Evolutionary conservation across 2,888 invertebrate species (phyloP), one percentile per base, ranked within the genome.

Genomic region (Agonopterix alstromeriana): DNA sequence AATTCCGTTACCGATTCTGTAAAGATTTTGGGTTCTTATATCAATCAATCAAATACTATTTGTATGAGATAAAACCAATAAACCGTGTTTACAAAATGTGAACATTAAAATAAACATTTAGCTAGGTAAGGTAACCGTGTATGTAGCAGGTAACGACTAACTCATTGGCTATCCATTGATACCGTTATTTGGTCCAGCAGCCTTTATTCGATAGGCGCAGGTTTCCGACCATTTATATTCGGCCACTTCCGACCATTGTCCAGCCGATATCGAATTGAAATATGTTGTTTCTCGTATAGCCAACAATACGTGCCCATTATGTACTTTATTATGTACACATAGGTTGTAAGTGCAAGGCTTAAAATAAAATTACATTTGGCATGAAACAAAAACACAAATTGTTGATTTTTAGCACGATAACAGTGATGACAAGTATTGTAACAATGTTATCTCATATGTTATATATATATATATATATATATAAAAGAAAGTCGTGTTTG

Each of bases 221-320:
- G 76, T 81, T 82, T 78, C 82, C 82, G 81, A 77, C 80, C 82
- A 83, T 86, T 82, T 85, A 88, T 87, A 82, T 85, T 81, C 87
- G 70, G 71, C 68, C 64, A 78, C 78, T 83, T 86, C 86, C 87
- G 85, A 74, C 77, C 82, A 81, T 11, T 82, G 83, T 82, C 73
- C 78, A 70, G 60, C 68, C 73, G 86, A 78, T 87, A 88, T 78
- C 86, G 83, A 69, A 73, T 77, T 88, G 87, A 88, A 86, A 86
- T 88, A 88, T 77, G 77, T 82, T 82, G 86, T 85, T 83, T 77
- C 73, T 67, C 48, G 46, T 46, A 8, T 43, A 43, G 40, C 43
- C 48, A 46, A 51, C 51, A 48, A 51, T 51, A 46, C 43, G 45
- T 14, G 42, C 9, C 14, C 40, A 50, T 48, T 45, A 45, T 50